These are phyloP conservation scores for Hippocampus abdominalis DNA, from an alignment of 2,113 vertebrate genomes.

Conservation along the genomic window DNA sequence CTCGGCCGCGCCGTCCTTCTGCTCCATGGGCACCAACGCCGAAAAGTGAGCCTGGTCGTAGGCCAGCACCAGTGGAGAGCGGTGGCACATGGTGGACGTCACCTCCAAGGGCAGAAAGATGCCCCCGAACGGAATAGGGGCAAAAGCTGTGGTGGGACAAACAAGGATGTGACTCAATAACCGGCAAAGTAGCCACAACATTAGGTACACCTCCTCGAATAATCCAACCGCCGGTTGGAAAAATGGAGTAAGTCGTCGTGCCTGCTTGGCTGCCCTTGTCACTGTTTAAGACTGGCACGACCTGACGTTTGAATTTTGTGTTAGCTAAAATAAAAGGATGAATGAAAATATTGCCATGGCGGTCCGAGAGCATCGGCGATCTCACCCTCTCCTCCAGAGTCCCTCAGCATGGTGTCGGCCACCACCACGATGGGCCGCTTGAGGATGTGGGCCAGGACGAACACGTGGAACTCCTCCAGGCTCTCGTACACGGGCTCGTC, in stretches of 20 bases:
- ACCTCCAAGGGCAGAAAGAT: constrained; percentile 95
- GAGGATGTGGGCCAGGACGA: constrained; percentile 90
- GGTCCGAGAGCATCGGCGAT: too few relatives aligned
- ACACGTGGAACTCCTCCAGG: constrained; percentile 95
- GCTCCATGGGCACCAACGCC: constrained; percentile 96
- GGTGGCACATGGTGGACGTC: constrained; percentile 86
- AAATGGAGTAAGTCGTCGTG: too few relatives aligned
- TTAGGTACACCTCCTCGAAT: not conserved
- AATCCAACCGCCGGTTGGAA: too few relatives aligned
- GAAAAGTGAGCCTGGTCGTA: constrained; percentile 98
- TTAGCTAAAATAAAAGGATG: too few relatives aligned
- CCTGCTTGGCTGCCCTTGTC: too few relatives aligned
- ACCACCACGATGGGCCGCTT: constrained; percentile 91
- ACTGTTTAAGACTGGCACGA: too few relatives aligned
- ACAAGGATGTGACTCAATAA: not conserved
- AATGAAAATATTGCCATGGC: too few relatives aligned
- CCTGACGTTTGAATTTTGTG: too few relatives aligned
- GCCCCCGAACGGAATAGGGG: constrained; percentile 95
- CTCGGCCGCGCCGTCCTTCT: constrained; percentile 85
- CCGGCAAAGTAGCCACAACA: not conserved
- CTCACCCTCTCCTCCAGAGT: constrained; percentile 93
- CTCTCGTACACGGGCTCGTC: constrained; percentile 97
- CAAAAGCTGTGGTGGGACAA: constrained; percentile 77
- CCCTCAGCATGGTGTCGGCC: constrained; percentile 95
- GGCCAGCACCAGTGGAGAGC: constrained; percentile 88